These are phyloP conservation scores for Trochalopteron elliotii DNA, from an alignment of 2,113 vertebrate species.

Conservation along the genomic window DNA sequence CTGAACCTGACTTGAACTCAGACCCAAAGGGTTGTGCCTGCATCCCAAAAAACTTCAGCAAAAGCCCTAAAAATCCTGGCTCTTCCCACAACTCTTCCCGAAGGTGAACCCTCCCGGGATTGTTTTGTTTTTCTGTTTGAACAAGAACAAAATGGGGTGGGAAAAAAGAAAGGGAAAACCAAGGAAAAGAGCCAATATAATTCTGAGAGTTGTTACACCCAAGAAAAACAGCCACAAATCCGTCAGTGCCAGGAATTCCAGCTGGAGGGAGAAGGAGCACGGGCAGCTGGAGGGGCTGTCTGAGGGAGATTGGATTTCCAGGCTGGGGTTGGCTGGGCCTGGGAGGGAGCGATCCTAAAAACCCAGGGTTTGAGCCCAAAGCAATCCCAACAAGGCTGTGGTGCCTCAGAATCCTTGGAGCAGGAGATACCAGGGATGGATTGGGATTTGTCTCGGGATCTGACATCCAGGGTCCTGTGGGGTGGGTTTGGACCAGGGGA, in stretches of 20 bases:
- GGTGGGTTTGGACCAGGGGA: too few species aligned
- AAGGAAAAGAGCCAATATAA: neutral
- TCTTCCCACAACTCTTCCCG: accelerated
- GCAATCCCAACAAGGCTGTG: neutral
- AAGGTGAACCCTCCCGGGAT: neutral
- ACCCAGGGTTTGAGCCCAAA: neutral
- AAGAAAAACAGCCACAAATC: conserved; percentile 9
- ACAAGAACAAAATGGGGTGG: neutral
- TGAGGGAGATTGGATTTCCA: neutral
- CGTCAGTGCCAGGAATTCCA: neutral
- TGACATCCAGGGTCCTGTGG: too few species aligned
- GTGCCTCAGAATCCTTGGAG: neutral
- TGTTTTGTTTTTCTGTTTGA: neutral
- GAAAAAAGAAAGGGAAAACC: too few species aligned
- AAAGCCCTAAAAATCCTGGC: neutral
- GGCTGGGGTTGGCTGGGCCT: neutral
- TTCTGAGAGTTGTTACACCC: conserved; percentile 14
- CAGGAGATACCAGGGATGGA: neutral
- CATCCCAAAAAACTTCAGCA: neutral
- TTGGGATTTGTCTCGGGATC: neutral
- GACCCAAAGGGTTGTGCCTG: accelerated
- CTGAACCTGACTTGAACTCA: neutral
- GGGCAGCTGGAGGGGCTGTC: neutral
- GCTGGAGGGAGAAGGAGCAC: neutral
- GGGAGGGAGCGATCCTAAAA: neutral